A percentile compares a stretch with the other conserved stretches of the same genome.
phyloP scores from a whole-genome alignment of 1,140 invertebrate species.

The Eurytemora carolleeae region DNA sequence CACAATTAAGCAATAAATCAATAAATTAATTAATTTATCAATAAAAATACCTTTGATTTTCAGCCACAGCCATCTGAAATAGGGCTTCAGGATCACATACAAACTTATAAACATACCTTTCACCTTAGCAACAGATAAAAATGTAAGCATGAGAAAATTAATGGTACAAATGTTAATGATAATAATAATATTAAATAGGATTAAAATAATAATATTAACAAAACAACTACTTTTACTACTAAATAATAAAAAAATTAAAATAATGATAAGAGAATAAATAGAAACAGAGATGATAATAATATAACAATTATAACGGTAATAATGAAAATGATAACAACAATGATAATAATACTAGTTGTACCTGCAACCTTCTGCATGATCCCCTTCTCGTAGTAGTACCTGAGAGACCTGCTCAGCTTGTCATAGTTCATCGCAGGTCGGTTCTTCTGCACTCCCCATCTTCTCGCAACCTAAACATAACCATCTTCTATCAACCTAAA shows the following conservation, averaged over 20 bases:
- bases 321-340: no score
- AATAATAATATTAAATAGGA: background rate
- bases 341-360: constrained; percentile 23
- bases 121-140: no score
- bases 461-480: constrained; percentile 28
- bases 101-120: constrained; percentile 88
- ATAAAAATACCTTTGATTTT: no score
- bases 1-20: no score
- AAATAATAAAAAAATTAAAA: no score
- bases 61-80: constrained; percentile 54
- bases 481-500: no score
- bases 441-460: constrained; percentile 41
- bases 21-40: no score
- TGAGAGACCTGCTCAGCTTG: constrained; percentile 69
- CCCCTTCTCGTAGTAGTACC: constrained; percentile 92
- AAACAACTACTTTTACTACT: background rate
- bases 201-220: background rate
- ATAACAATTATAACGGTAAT: no score
- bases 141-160: no score
- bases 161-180: no score
- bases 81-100: constrained; percentile 81
- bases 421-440: constrained; percentile 93
- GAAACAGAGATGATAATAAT: no score
- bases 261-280: no score
- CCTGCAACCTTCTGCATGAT: constrained; percentile 96